phyloP scores from a whole-genome alignment of 2,113 vertebrate species.

The Calyptommatus sinebrachiatus region DNA sequence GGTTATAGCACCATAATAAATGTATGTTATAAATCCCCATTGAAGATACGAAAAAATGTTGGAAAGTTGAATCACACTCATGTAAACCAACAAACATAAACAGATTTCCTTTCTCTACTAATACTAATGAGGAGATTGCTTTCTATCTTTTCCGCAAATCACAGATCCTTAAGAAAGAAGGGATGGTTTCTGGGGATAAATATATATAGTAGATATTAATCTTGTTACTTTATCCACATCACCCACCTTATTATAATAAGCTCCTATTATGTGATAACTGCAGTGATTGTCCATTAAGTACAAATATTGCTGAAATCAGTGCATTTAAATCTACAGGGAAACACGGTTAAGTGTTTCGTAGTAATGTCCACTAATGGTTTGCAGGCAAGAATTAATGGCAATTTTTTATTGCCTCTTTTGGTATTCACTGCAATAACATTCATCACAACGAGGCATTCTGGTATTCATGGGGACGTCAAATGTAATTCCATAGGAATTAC shows the following conservation, averaged over 20 bases:
- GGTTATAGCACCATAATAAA: too few species aligned
- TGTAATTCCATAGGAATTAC: slow-evolving; percentile 66
- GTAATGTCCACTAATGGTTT: slow-evolving; percentile 49
- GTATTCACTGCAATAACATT: slow-evolving; percentile 58
- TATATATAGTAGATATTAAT: not conserved
- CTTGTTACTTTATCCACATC: not conserved
- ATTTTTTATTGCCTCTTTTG: slow-evolving; percentile 54
- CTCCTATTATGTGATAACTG: not conserved
- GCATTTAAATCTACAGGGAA: slow-evolving; percentile 28
- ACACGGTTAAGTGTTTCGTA: slow-evolving; percentile 27
- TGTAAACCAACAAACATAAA: too few species aligned
- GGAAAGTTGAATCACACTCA: not conserved
- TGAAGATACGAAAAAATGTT: not conserved
- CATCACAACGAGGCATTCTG: slow-evolving; percentile 61
- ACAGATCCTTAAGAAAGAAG: not conserved
- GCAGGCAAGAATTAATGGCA: slow-evolving; percentile 46
- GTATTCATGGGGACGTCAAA: slow-evolving; percentile 60
- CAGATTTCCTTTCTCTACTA: too few species aligned
- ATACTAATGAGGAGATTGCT: not conserved
- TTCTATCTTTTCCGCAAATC: not conserved
- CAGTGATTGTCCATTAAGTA: too few species aligned
- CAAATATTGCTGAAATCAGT: not conserved
- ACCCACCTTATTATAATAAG: not conserved
- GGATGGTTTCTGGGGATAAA: not conserved
- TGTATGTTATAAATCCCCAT: too few species aligned